Conservation (phyloP, 2,888 invertebrate genomes). For the Scelioninae gen. 2 region DNA sequence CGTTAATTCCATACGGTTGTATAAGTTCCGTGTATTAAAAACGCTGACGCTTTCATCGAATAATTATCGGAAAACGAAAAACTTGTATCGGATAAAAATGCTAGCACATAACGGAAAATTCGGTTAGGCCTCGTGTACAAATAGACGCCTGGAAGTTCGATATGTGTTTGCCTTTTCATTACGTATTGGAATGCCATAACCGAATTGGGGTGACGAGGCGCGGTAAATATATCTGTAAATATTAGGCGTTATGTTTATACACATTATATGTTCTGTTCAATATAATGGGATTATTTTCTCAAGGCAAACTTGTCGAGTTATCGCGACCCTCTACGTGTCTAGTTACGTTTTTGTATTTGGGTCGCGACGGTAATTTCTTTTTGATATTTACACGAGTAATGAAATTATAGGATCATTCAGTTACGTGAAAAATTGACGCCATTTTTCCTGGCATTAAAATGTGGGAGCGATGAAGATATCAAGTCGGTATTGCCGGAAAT, state of each 20-base stretch:
- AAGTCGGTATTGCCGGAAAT: no score
- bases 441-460: no score
- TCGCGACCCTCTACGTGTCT: conserved; percentile 3
- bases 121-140: not conserved
- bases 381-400: conserved; percentile 44
- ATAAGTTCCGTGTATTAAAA: no score
- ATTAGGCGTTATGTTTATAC: conserved; percentile 62
- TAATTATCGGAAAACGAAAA: no score
- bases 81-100: no score
- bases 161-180: conserved; percentile 31
- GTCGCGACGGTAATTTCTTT: conserved; percentile 31
- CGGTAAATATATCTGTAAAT: conserved; percentile 72
- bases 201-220: conserved; percentile 66
- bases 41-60: no score
- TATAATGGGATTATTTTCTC: conserved; percentile 56
- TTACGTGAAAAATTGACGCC: conserved; percentile 1
- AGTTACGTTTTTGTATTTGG: no score
- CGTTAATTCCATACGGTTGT: no score
- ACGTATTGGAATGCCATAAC: conserved; percentile 46
- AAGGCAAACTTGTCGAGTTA: conserved; percentile 17
- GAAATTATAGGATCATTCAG: conserved; percentile 13
- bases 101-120: not conserved
- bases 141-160: not conserved
- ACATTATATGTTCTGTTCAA: conserved; percentile 49
- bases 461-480: no score